Evolutionary conservation across 2,797 vertebrate genomes (phyloP).

Genomic region (Lemur catta): DNA sequence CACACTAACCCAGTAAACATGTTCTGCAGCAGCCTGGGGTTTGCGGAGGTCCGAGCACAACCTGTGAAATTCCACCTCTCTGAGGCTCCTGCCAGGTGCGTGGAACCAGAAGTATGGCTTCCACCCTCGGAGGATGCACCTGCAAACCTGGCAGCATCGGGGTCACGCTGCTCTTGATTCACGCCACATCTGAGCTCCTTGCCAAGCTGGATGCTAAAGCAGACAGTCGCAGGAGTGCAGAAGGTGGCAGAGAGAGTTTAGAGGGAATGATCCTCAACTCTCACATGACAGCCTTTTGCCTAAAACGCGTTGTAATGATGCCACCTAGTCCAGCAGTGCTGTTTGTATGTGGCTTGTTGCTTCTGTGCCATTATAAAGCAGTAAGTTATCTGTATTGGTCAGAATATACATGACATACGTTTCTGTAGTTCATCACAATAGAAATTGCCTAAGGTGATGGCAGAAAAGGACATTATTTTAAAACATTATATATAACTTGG

Average conservation of each 20-base stretch:
- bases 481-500: conserved; percentile 25
- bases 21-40: not conserved
- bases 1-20: conserved; percentile 34
- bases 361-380: conserved; percentile 4
- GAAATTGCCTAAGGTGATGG: not conserved
- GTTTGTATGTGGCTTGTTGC: not conserved
- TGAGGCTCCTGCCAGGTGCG: not conserved
- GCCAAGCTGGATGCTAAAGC: not conserved
- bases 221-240: not conserved
- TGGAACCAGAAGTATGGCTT: not conserved
- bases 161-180: not conserved
- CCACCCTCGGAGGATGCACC: not conserved
- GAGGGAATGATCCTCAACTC: not conserved
- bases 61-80: not conserved
- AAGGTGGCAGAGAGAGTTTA: not conserved
- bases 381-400: not conserved
- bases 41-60: not conserved
- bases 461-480: conserved; percentile 11
- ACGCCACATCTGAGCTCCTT: not conserved
- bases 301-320: not conserved
- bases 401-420: not conserved
- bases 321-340: not conserved
- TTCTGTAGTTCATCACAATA: not conserved
- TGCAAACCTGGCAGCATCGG: not conserved
- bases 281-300: not conserved